phyloP scores from a whole-genome alignment of 2,797 vertebrate species.

The Macropus fuliginosus region DNA sequence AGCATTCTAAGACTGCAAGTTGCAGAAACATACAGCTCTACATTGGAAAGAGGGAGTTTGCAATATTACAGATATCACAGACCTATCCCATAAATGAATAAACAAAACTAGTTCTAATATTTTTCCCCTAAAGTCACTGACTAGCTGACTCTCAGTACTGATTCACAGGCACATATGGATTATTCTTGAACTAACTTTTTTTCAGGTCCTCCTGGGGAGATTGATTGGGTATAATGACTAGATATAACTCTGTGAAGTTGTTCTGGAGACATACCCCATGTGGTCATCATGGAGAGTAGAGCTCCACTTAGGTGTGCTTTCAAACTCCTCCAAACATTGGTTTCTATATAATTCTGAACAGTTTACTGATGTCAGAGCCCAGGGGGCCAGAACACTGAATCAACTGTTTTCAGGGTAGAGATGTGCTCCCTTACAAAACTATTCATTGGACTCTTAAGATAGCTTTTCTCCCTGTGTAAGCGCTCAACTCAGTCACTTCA shows the following conservation, averaged over 20 bases:
- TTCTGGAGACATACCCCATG: not conserved
- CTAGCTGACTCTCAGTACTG: slow-evolving; percentile 67
- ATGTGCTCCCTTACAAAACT: not conserved
- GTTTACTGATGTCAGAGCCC: not conserved
- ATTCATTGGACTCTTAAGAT: not conserved
- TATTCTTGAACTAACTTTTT: slow-evolving; percentile 47
- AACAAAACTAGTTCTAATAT: slow-evolving; percentile 72
- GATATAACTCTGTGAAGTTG: not conserved
- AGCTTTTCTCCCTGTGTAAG: not conserved
- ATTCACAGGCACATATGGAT: slow-evolving; percentile 39
- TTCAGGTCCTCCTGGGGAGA: not conserved
- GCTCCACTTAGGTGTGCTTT: not conserved
- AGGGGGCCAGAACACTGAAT: not conserved
- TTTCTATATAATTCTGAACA: not conserved
- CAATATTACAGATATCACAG: not conserved
- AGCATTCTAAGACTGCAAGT: not conserved
- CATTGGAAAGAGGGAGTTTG: not conserved
- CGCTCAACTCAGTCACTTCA: not conserved
- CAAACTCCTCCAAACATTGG: not conserved
- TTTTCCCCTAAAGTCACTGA: slow-evolving; percentile 63
- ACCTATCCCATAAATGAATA: not conserved
- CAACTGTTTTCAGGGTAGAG: not conserved
- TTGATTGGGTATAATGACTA: not conserved
- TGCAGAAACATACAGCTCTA: not conserved
- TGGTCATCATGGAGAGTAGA: not conserved